Percentiles rank a stretch among this genome's conserved stretches.
Conservation (phyloP, 2,888 invertebrate species). For the Cyrtodaria siliqua region DNA sequence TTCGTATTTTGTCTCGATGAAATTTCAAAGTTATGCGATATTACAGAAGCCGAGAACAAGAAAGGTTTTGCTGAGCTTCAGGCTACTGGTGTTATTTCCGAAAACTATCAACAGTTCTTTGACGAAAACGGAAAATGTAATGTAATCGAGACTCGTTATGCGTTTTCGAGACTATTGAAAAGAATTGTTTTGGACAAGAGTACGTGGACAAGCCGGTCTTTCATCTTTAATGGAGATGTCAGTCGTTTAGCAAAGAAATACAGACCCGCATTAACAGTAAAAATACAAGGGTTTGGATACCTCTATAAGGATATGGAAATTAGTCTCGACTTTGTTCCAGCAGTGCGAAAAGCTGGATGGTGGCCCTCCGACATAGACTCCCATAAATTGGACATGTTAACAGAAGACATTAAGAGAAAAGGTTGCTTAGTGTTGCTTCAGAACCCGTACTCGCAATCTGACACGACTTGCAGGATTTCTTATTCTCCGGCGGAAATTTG, state of each 20-base stretch:
- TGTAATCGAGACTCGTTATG: constrained; percentile 1
- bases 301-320: constrained; percentile 17
- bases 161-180: constrained; percentile 6
- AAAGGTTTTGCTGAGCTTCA: constrained; percentile 15
- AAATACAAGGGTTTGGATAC: constrained; percentile 8
- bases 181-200: constrained; percentile 2
- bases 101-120: constrained; percentile 10
- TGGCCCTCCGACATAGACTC: constrained; percentile 14
- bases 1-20: too few relatives aligned
- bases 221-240: constrained; percentile 10
- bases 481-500: too few relatives aligned
- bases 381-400: constrained; percentile 10
- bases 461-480: constrained; percentile 2
- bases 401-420: constrained; percentile 1
- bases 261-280: constrained; percentile 20
- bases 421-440: constrained; percentile 22
- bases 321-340: constrained; percentile 23
- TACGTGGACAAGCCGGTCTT: constrained; percentile 1
- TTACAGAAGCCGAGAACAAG: constrained; percentile 7
- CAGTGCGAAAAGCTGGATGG: constrained; percentile 16
- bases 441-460: constrained; percentile 1
- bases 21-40: constrained; percentile 14
- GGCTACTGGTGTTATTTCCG: constrained; percentile 6
- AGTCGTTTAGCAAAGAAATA: constrained; percentile 4
- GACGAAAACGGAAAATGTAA: constrained; percentile 3